Percentiles rank a stretch among this genome's conserved stretches.
These are phyloP conservation scores for Keiferia lycopersicella DNA, from an alignment of 2,888 invertebrate genomes.

Conservation along the genomic window DNA sequence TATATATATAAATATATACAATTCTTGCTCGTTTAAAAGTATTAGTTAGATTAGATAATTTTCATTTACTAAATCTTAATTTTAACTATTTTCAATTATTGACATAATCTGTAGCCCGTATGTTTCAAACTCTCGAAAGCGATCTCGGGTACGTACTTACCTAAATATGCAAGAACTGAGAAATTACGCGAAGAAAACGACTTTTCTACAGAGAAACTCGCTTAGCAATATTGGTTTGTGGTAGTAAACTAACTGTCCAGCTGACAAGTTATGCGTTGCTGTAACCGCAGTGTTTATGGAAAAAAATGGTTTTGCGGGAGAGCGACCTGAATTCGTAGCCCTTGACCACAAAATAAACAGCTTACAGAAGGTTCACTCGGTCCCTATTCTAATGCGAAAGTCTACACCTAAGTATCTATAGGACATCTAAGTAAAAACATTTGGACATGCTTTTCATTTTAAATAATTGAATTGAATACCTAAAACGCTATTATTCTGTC, in stretches of 20 bases:
- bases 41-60: no score
- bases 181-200: background rate
- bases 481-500: no score
- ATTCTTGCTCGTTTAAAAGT: no score
- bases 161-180: background rate
- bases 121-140: background rate
- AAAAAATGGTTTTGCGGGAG: constrained; percentile 1
- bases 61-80: background rate
- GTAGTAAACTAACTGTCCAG: background rate
- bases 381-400: no score
- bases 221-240: background rate
- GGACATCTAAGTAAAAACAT: no score
- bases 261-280: background rate
- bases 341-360: constrained; percentile 27
- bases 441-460: no score
- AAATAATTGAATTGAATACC: no score
- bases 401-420: no score
- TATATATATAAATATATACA: no score
- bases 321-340: constrained; percentile 17
- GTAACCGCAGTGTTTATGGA: constrained; percentile 10
- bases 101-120: background rate
- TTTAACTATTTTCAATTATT: background rate
- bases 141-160: background rate
- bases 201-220: constrained; percentile 1
- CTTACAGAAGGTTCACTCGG: background rate